A percentile compares a stretch with the other conserved stretches of the same genome.
phyloP scores from a whole-genome alignment of 2,888 invertebrate species.

The Monopis laevigella region DNA sequence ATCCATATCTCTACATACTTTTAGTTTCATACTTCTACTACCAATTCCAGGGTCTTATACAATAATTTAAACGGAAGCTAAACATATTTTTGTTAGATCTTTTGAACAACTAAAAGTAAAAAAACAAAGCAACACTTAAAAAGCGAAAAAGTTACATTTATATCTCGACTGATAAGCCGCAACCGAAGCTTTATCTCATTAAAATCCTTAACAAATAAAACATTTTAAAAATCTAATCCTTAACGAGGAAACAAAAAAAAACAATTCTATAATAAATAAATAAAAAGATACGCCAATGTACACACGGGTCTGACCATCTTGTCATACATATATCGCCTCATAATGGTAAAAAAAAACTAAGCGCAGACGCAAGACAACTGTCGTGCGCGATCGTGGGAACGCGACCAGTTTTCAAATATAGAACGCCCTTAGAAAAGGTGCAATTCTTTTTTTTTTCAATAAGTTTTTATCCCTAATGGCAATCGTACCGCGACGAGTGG shows the following conservation, averaged over 20 bases:
- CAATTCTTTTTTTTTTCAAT: conserved; percentile 48
- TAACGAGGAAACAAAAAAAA: not conserved
- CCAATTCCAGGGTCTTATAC: too few relatives aligned
- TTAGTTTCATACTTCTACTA: too few relatives aligned
- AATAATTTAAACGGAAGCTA: too few relatives aligned
- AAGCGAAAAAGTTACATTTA: too few relatives aligned
- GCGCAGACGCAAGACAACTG: conserved; percentile 58
- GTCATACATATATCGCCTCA: conserved; percentile 18
- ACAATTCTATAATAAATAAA: not conserved
- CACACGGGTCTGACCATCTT: conserved; percentile 6
- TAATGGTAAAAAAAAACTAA: conserved; percentile 35
- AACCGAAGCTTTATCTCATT: too few relatives aligned
- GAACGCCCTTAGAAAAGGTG: conserved; percentile 63
- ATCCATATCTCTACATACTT: too few relatives aligned
- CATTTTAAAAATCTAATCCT: too few relatives aligned
- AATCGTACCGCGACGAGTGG: conserved; percentile 34
- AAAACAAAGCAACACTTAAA: too few relatives aligned
- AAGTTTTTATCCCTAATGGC: conserved; percentile 49
- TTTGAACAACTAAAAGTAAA: too few relatives aligned
- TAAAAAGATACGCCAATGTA: not conserved
- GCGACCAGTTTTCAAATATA: conserved; percentile 58
- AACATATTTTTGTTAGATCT: too few relatives aligned
- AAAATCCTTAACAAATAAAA: too few relatives aligned
- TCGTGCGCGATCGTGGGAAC: conserved; percentile 66
- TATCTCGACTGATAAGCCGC: too few relatives aligned